Conservation (phyloP, 2,888 invertebrate species). For the Drosophila meridionalis region DNA sequence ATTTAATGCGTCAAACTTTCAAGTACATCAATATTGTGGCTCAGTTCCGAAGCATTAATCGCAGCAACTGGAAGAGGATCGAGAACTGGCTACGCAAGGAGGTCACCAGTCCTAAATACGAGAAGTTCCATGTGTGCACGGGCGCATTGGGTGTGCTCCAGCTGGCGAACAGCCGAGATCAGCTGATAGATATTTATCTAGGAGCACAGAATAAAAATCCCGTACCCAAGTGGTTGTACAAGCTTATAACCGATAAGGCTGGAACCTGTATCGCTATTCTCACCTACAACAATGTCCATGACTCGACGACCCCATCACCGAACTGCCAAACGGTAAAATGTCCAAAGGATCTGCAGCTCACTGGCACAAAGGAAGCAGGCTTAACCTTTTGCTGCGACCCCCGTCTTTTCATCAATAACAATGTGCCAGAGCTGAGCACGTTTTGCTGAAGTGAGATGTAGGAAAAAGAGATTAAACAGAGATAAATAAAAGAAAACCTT, state of each 20-base stretch:
- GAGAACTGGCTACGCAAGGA: conserved; percentile 83
- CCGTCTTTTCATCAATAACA: conserved; percentile 29
- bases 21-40: conserved; percentile 86
- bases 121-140: conserved; percentile 36
- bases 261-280: conserved; percentile 31
- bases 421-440: conserved; percentile 11
- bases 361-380: conserved; percentile 12
- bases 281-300: conserved; percentile 49
- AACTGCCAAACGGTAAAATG: conserved; percentile 25
- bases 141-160: conserved; percentile 45
- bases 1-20: conserved; percentile 85
- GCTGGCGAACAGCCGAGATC: conserved; percentile 2
- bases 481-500: not conserved
- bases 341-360: conserved; percentile 5
- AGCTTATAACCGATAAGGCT: conserved; percentile 34
- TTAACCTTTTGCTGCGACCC: conserved; percentile 49
- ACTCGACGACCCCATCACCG: not conserved
- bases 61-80: conserved; percentile 86
- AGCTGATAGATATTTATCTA: conserved; percentile 33
- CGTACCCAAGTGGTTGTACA: conserved; percentile 57
- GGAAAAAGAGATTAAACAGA: too few relatives aligned
- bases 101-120: too few relatives aligned
- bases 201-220: conserved; percentile 17
- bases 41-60: conserved; percentile 86
- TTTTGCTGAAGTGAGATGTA: conserved; percentile 8